These are phyloP conservation scores for Amphipoea lucens DNA, from an alignment of 2,888 invertebrate species.

Conservation along the genomic window DNA sequence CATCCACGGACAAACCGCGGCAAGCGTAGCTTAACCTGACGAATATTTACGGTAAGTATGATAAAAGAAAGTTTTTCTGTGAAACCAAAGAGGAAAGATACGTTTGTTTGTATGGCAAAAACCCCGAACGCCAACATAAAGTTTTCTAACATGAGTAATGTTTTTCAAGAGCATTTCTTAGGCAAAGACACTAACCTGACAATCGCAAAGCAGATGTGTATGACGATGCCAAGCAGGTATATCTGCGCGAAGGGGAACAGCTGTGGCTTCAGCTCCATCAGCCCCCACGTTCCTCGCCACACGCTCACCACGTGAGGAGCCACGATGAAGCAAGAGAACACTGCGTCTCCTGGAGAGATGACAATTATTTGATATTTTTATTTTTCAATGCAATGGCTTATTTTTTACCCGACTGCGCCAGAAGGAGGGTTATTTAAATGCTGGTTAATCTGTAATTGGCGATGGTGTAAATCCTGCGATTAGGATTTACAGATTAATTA, in stretches of 20 bases:
- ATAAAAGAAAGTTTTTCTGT: not conserved
- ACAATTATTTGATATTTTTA: not conserved
- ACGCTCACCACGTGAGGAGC: slow-evolving; percentile 95
- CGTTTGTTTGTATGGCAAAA: not conserved
- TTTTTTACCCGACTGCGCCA: not conserved
- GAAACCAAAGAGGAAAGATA: not conserved
- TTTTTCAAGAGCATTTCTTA: not conserved
- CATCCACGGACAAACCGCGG: not conserved
- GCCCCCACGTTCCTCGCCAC: slow-evolving; percentile 96
- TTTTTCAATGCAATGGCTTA: not conserved
- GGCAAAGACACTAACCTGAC: slow-evolving; percentile 79
- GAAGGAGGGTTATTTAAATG: not conserved
- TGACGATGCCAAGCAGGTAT: slow-evolving; percentile 87
- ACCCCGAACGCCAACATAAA: not conserved
- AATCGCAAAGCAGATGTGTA: slow-evolving; percentile 90
- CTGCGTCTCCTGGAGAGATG: slow-evolving; percentile 77
- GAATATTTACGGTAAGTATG: not conserved
- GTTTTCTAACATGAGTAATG: not conserved
- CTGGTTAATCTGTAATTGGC: not conserved
- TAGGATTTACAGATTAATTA: not conserved
- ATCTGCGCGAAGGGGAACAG: slow-evolving; percentile 88
- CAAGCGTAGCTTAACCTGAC: not conserved
- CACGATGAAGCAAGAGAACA: slow-evolving; percentile 87
- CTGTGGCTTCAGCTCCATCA: slow-evolving; percentile 93
- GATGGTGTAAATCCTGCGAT: not conserved